These are phyloP conservation scores for Myotis pilosus DNA, from an alignment of 2,797 vertebrate species.

Conservation along the genomic window DNA sequence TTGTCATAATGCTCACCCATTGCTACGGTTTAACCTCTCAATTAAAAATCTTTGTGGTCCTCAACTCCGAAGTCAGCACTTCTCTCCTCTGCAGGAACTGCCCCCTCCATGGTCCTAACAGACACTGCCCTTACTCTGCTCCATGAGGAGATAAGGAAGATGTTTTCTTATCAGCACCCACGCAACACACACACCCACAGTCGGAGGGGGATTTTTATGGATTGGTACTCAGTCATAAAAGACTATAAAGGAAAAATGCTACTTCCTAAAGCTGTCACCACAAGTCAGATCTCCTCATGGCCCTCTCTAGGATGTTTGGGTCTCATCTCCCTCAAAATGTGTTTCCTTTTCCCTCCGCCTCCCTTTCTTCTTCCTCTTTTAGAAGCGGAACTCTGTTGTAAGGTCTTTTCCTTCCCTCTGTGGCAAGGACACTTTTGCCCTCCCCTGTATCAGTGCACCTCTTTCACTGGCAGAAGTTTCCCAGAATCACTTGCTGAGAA, in stretches of 20 bases:
- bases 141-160: not conserved
- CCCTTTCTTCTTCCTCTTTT: not conserved
- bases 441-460: not conserved
- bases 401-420: not conserved
- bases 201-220: not conserved
- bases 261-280: not conserved
- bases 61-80: not conserved
- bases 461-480: not conserved
- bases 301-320: too few species aligned
- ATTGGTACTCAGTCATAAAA: not conserved
- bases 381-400: not conserved
- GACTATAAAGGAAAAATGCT: not conserved
- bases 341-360: not conserved
- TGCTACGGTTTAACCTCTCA: not conserved
- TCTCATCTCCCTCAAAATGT: not conserved
- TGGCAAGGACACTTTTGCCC: not conserved
- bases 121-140: not conserved
- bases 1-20: not conserved
- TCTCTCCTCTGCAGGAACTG: not conserved
- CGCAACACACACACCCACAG: not conserved
- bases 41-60: not conserved
- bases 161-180: not conserved
- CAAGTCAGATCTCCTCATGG: not conserved
- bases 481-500: conserved; percentile 12
- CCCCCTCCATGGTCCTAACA: not conserved